Percentiles rank a stretch among this genome's conserved stretches.
Conservation (phyloP, 2,888 invertebrate genomes). For the Nemoura dubitans region DNA sequence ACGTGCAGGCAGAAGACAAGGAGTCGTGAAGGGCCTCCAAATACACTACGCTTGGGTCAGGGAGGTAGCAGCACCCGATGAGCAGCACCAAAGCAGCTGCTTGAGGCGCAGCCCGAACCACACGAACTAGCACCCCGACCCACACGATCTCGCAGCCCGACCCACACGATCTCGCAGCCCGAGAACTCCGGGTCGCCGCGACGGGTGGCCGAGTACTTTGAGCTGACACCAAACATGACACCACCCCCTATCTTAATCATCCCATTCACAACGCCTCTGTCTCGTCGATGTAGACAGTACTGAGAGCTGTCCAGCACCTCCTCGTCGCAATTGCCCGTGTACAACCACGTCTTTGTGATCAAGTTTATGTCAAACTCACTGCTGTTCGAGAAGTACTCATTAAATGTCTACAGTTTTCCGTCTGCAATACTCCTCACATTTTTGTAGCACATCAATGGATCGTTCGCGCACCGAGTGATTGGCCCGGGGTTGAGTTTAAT, state of each 20-base stretch:
- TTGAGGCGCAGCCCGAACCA: neutral
- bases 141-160: no score
- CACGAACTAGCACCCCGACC: no score
- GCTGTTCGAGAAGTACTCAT: neutral
- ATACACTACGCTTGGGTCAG: neutral
- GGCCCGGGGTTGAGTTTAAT: slow-evolving; percentile 18
- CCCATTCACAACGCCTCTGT: neutral
- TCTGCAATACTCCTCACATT: slow-evolving; percentile 15
- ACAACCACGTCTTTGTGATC: neutral
- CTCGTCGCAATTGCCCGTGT: neutral
- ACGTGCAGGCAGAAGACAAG: neutral
- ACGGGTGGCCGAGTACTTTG: neutral
- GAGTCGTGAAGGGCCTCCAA: neutral
- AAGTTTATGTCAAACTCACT: neutral
- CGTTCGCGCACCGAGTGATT: neutral
- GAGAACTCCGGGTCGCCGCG: neutral
- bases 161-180: neutral
- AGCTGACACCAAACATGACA: neutral
- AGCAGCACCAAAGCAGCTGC: no score
- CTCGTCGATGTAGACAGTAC: neutral
- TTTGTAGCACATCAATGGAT: neutral
- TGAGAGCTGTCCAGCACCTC: slow-evolving; percentile 3
- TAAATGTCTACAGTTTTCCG: neutral
- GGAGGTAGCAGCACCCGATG: no score
- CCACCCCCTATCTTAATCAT: neutral